Evolutionary conservation across 2,113 vertebrate species (phyloP).

Genomic region (Cisticola juncidis): DNA sequence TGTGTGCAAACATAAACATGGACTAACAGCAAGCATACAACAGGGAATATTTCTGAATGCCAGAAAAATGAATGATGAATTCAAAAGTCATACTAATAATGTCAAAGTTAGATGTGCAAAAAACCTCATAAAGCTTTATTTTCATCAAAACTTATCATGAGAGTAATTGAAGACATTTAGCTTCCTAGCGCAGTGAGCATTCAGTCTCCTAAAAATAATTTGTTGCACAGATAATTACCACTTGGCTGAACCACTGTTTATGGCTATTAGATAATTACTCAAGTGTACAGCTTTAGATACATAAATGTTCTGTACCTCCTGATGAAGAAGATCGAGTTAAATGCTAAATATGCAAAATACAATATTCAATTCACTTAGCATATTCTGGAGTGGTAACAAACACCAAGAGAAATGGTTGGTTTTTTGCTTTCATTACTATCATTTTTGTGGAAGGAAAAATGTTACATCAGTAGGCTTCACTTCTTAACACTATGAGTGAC

Average conservation of each 20-base stretch:
- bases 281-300: not conserved
- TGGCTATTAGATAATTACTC: constrained; percentile 26
- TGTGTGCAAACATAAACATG: not conserved
- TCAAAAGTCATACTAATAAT: not conserved
- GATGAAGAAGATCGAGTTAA: constrained; percentile 6
- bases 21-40: not conserved
- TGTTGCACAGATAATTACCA: constrained; percentile 20
- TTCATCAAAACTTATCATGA: not conserved
- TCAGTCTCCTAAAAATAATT: constrained; percentile 17
- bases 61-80: not conserved
- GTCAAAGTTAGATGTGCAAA: not conserved
- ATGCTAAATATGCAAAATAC: not conserved
- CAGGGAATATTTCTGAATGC: not conserved
- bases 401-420: not conserved
- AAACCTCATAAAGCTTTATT: not conserved
- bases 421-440: not conserved
- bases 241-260: constrained; percentile 27
- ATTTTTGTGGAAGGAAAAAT: not conserved
- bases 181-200: not conserved
- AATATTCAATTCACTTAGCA: not conserved
- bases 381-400: not conserved
- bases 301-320: not conserved
- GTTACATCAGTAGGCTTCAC: not conserved
- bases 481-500: not conserved
- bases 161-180: constrained; percentile 6